Evolutionary conservation across 2,888 invertebrate species (phyloP).

Genomic region (Marasmarcha lunaedactyla): DNA sequence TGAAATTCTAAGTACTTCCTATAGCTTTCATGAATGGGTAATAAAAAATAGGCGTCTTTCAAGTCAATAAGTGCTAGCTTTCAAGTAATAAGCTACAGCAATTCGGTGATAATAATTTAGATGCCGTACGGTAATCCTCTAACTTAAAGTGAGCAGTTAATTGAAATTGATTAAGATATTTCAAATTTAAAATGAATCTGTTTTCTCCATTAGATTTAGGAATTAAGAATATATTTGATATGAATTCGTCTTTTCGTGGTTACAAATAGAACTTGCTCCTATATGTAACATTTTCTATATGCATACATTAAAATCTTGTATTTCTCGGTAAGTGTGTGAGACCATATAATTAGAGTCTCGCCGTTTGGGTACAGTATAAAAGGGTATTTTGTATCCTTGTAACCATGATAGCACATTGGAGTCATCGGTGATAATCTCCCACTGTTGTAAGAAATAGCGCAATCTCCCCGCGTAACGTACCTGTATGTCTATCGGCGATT

Average conservation of each 20-base stretch:
- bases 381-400: conserved; percentile 6
- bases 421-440: conserved; percentile 4
- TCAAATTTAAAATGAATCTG: conserved; percentile 6
- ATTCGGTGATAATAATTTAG: conserved; percentile 3
- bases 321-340: conserved; percentile 2
- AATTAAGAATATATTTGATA: background rate
- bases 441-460: conserved; percentile 3
- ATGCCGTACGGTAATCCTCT: conserved; percentile 4
- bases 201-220: conserved; percentile 5
- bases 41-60: too few relatives aligned
- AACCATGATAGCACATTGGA: conserved; percentile 5
- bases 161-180: conserved; percentile 2
- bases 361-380: conserved; percentile 1
- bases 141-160: conserved; percentile 1
- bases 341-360: background rate
- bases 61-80: conserved; percentile 2
- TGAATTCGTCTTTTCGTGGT: conserved; percentile 1
- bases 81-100: conserved; percentile 6
- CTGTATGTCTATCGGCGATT: background rate
- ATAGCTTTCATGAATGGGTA: background rate
- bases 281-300: conserved; percentile 4
- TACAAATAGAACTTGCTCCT: conserved; percentile 2
- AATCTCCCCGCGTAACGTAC: conserved; percentile 6
- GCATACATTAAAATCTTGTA: background rate
- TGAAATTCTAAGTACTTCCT: conserved; percentile 8